Evolutionary conservation across 2,888 invertebrate species (phyloP), one percentile per base, ranked within the genome.

Genomic region (Eumacrocentrus americanus): DNA sequence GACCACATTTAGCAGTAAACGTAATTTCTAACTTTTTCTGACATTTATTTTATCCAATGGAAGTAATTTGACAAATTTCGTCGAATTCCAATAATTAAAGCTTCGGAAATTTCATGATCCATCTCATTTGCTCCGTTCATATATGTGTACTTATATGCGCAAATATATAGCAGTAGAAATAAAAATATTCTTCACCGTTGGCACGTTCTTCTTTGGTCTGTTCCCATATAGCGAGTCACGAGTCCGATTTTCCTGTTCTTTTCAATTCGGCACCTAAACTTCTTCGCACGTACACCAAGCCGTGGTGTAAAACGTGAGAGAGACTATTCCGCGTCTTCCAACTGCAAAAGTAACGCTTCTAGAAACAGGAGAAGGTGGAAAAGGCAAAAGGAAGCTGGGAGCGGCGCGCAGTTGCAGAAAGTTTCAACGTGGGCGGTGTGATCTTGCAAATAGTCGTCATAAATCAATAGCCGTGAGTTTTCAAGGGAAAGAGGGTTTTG

Each of bases 391-490:
- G n/a, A n/a, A n/a, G n/a, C n/a, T n/a, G n/a, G n/a, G n/a, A n/a
- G n/a, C n/a, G 25, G 66, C 67, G 70, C 67, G 69, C 72, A 72
- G 73, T 75, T 73, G 71, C 67, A 67, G 66, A 72, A 77, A 77
- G 72, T 77, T 77, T 76, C 72, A 75, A 75, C 76, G 71, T 70
- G 71, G 64, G 60, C 69, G 70, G 73, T 75, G 76, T 78, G 76
- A 76, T 77, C 76, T 75, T 77, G 77, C 77, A 76, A 78, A 77
- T 75, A 76, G 74, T 70, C 71, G 72, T 71, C 73, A 75, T 76
- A 77, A 77, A 77, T 78, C 77, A 77, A 77, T 77, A 76, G 74
- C 67, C 60, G 67, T 62, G 68, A 70, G 69, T 68, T 68, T 53
- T 51, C 34, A 35, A 34, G 60, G 48, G 60, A 50, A 61, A 11